Conservation (phyloP, 2,888 invertebrate genomes). For the Drosophila maculinotata region DNA sequence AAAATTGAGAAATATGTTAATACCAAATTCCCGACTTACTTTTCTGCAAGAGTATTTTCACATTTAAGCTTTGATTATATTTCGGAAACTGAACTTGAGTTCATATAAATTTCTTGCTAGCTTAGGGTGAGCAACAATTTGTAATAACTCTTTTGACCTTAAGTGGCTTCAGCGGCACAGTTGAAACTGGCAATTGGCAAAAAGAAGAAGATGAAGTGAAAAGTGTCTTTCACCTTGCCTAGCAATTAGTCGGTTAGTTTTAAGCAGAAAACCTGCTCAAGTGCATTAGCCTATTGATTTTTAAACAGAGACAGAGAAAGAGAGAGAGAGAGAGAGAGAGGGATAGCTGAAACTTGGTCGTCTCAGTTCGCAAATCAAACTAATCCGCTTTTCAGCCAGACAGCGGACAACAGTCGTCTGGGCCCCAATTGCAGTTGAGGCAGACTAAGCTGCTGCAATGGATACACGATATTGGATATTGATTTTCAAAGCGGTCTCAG, state of each 20-base stretch:
- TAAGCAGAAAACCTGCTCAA: conserved; percentile 32
- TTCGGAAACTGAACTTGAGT: too few species aligned
- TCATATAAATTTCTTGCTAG: too few species aligned
- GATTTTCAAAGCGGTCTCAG: conserved; percentile 59
- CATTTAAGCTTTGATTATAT: too few species aligned
- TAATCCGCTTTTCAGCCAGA: conserved; percentile 73
- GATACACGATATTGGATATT: conserved; percentile 63
- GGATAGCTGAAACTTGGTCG: conserved; percentile 16
- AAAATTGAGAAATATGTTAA: too few species aligned
- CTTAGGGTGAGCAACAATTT: too few species aligned
- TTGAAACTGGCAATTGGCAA: neutral
- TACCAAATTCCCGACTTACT: too few species aligned
- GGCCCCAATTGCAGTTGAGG: conserved; percentile 27
- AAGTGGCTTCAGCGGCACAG: conserved; percentile 10
- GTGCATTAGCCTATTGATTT: conserved; percentile 76
- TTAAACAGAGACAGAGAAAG: conserved; percentile 7
- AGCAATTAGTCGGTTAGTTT: conserved; percentile 43
- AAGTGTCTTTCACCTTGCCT: conserved; percentile 20
- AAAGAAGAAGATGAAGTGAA: neutral
- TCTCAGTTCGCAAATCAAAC: conserved; percentile 66
- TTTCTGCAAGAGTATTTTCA: too few species aligned
- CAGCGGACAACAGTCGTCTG: conserved; percentile 35
- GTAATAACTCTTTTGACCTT: neutral
- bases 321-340: conserved; percentile 8
- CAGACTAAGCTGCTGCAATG: conserved; percentile 56